Conservation (phyloP, 2,113 vertebrate species). For the Paramormyrops kingsleyae region DNA sequence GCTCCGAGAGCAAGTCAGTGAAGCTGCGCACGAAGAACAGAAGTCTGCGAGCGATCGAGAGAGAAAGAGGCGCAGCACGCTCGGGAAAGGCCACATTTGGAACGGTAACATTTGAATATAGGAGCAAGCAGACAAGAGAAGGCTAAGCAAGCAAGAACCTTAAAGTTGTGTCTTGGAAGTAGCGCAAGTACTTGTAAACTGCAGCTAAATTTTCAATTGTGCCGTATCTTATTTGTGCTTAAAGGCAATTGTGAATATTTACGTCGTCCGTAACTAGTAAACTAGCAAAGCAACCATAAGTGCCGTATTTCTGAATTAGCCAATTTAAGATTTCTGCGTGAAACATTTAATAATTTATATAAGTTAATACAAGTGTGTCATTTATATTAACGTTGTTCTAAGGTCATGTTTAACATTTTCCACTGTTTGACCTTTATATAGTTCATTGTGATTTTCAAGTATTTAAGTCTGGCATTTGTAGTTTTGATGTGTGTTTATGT, state of each 20-base stretch:
- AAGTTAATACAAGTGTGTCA: neutral
- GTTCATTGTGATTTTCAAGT: too few relatives aligned
- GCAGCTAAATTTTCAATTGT: neutral
- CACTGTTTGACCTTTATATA: too few relatives aligned
- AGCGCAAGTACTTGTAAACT: neutral
- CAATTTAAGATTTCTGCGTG: neutral
- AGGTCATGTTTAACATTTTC: too few relatives aligned
- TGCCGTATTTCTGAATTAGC: neutral
- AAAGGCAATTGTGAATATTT: neutral
- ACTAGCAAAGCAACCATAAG: neutral
- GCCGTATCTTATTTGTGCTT: neutral
- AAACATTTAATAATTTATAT: neutral
- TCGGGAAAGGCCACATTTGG: neutral
- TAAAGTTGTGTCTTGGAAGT: neutral
- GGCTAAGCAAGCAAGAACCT: neutral
- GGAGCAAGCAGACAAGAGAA: neutral
- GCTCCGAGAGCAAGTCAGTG: too few relatives aligned
- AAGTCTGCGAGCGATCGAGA: neutral
- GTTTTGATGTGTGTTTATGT: too few relatives aligned
- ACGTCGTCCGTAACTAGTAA: neutral
- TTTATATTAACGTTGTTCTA: too few relatives aligned
- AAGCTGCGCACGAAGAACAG: neutral
- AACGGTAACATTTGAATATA: neutral
- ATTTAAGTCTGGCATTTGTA: too few relatives aligned
- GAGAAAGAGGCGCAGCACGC: neutral